Evolutionary conservation across 2,113 vertebrate species (phyloP).

Genomic region (Gymnocephalus cernua): DNA sequence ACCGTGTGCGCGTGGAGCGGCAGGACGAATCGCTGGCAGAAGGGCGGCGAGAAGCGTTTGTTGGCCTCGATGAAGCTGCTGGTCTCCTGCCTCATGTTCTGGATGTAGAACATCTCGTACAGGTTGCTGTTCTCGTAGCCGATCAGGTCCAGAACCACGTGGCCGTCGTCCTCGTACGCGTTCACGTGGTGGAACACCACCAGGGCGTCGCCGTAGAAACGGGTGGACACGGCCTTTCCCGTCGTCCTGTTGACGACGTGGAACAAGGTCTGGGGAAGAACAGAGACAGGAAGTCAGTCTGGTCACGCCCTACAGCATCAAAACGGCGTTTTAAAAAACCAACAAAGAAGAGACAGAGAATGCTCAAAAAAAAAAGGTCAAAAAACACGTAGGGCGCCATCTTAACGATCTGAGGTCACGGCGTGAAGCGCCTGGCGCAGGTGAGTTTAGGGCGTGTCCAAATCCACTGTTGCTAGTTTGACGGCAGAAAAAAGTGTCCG

Average conservation of each 20-base stretch:
- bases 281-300: too few species aligned
- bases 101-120: slow-evolving; percentile 92
- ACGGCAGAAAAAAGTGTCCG: too few species aligned
- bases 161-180: slow-evolving; percentile 89
- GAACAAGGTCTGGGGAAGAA: slow-evolving; percentile 91
- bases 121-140: slow-evolving; percentile 88
- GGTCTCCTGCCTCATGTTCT: slow-evolving; percentile 78
- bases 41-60: slow-evolving; percentile 35
- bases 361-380: too few species aligned
- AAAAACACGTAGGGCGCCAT: too few species aligned
- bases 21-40: slow-evolving; percentile 74
- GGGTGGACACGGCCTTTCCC: slow-evolving; percentile 81
- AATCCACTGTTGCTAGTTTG: too few species aligned
- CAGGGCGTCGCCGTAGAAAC: slow-evolving; percentile 87
- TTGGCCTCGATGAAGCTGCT: slow-evolving; percentile 67
- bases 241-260: slow-evolving; percentile 90
- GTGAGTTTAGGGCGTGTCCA: too few species aligned
- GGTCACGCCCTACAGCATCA: too few species aligned
- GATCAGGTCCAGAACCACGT: slow-evolving; percentile 91
- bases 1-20: slow-evolving; percentile 82
- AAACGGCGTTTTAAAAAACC: too few species aligned
- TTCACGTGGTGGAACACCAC: slow-evolving; percentile 95
- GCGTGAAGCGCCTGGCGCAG: too few species aligned
- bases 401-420: too few species aligned
- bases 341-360: too few species aligned